Percentiles rank a stretch among this genome's conserved stretches.
Evolutionary conservation across 2,888 invertebrate species (phyloP).

Genomic region (Heliconius erato): DNA sequence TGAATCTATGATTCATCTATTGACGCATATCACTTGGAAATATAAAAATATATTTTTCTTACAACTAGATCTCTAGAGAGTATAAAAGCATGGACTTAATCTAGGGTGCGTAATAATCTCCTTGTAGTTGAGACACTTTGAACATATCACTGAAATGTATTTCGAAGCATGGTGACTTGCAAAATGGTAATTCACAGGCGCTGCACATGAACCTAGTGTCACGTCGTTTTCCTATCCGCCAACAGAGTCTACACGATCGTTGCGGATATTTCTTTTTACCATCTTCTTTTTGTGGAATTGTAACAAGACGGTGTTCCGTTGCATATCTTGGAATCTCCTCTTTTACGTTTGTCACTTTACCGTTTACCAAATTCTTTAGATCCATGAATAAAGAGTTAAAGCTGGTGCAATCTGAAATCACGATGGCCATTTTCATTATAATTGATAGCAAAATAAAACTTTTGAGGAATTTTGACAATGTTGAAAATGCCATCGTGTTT

Average conservation of each 20-base stretch:
- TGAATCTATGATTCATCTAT: conserved; percentile 62
- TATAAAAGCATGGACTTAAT: conserved; percentile 56
- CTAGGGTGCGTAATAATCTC: conserved; percentile 80
- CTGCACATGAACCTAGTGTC: conserved; percentile 84
- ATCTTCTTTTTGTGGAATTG: conserved; percentile 84
- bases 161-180: conserved; percentile 83
- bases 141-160: conserved; percentile 80
- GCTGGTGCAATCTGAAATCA: conserved; percentile 85
- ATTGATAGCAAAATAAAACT: conserved; percentile 56
- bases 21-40: conserved; percentile 54
- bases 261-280: conserved; percentile 85
- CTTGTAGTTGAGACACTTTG: conserved; percentile 78
- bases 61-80: conserved; percentile 51
- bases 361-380: conserved; percentile 83
- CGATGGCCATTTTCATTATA: conserved; percentile 84
- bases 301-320: conserved; percentile 77
- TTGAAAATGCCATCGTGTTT: conserved; percentile 87
- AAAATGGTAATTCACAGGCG: conserved; percentile 81
- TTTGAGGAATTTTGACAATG: conserved; percentile 60
- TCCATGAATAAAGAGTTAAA: conserved; percentile 82
- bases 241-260: conserved; percentile 82
- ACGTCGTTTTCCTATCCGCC: conserved; percentile 81
- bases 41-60: conserved; percentile 54
- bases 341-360: conserved; percentile 74
- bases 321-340: conserved; percentile 71